Conservation (phyloP, 2,113 vertebrate species). For the Pyxicephalus adspersus region DNA sequence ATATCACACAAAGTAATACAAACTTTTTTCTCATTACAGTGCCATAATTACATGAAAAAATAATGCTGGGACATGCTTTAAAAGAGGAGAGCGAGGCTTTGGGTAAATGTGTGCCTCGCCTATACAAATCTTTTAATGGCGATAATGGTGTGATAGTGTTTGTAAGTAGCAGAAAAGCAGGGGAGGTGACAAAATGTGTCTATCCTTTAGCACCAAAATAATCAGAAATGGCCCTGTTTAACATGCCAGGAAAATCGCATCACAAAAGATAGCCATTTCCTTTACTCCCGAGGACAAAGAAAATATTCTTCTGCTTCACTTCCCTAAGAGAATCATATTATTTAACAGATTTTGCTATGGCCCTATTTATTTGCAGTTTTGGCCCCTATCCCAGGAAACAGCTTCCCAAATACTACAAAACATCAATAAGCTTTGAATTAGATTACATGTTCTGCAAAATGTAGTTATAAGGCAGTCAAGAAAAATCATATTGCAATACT, state of each 20-base stretch:
- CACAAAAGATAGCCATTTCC: slow-evolving; percentile 35
- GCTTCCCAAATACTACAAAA: slow-evolving; percentile 47
- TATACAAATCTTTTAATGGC: no score
- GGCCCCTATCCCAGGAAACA: slow-evolving; percentile 41
- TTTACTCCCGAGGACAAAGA: slow-evolving; percentile 36
- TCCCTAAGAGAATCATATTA: slow-evolving; percentile 48
- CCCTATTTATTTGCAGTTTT: slow-evolving; percentile 44
- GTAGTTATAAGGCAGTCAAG: slow-evolving; percentile 36
- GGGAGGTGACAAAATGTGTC: no score
- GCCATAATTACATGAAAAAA: no score
- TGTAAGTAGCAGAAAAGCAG: no score
- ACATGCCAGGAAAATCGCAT: slow-evolving; percentile 19
- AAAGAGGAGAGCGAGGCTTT: no score
- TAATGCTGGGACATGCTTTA: no score
- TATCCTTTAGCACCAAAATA: no score
- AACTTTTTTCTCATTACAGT: no score
- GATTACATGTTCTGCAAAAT: slow-evolving; percentile 37
- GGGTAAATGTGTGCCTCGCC: no score
- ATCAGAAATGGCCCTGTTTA: neutral
- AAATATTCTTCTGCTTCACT: slow-evolving; percentile 39
- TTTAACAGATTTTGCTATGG: slow-evolving; percentile 34
- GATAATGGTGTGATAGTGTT: no score
- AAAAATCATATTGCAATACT: slow-evolving; percentile 28
- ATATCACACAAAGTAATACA: no score
- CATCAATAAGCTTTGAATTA: slow-evolving; percentile 49